Evolutionary conservation across 1,140 invertebrate genomes (phyloP), one percentile per base, ranked within the genome.

Genomic region (Cyclargus thomasi): DNA sequence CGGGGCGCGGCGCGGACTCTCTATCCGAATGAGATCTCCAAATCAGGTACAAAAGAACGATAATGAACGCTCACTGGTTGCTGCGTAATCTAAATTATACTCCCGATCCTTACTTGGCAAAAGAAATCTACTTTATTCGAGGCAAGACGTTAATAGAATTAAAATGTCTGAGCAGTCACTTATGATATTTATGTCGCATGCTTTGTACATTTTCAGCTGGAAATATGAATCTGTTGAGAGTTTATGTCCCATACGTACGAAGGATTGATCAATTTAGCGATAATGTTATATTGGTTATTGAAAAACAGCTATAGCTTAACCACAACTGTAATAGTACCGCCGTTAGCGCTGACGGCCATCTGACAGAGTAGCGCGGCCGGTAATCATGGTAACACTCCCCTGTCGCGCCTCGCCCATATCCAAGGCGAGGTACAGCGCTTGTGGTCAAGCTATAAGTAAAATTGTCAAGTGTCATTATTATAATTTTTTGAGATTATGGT

Each of bases 41-140:
- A 89, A 90, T 89, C 88, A 90, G 88, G 86, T 90, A 90, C 88
- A 90, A 90, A 88, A 90, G 88, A 89, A 89, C 85, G 86, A 90
- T 89, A 90, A 90, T 89, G 88, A 90, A 89, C 84, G 86, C 78
- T 88, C 84, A 88, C 88, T 86, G 84, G 85, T 86, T 85, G 84
- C 86, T 84, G 85, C 86, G 85, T 88, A 90, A 88, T 90, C 88
- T 90, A 88, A 90, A 90, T 88, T 90, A 90, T 90, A 90, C 81
- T 89, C 79, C 82, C 87, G 88, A 87, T 90, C 88, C 86, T 88
- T 88, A 86, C 83, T 88, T 83, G 80, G 81, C 82, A 79, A 88
- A 90, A 89, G 85, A 88, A 89, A 89, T 89, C 84, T 83, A 88
- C 83, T 90, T 88, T 90, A 88, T 88, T 83, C 83, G 75, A 78